Conservation (phyloP, 1,140 invertebrate genomes). For the Hermatobates lingyangjiaoensis region DNA sequence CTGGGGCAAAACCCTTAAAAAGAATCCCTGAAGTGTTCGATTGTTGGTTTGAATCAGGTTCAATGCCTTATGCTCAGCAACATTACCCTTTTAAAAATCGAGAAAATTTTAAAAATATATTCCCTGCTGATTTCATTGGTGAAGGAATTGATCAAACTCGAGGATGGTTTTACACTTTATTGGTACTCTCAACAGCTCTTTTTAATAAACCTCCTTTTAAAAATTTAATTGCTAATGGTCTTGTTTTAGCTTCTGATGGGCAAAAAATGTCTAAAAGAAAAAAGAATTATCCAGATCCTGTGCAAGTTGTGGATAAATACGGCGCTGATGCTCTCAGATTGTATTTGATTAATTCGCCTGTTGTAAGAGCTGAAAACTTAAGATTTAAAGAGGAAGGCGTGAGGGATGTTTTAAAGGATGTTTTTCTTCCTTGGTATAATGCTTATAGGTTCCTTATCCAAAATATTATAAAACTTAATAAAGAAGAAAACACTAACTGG, state of each 20-base stretch:
- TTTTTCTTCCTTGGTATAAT: slow-evolving; percentile 98
- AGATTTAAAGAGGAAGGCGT: slow-evolving; percentile 96
- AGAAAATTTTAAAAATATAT: slow-evolving; percentile 80
- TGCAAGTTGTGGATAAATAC: slow-evolving; percentile 59
- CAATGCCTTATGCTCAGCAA: slow-evolving; percentile 94
- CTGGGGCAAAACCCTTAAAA: slow-evolving; percentile 61
- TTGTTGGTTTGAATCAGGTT: slow-evolving; percentile 99
- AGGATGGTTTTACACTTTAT: slow-evolving; percentile 89
- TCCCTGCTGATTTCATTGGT: slow-evolving; percentile 99
- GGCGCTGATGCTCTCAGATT: slow-evolving; percentile 91
- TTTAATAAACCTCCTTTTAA: slow-evolving; percentile 95
- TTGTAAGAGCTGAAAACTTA: slow-evolving; percentile 90
- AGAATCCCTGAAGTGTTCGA: slow-evolving; percentile 93
- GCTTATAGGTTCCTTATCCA: slow-evolving; percentile 85
- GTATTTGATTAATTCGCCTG: slow-evolving; percentile 96
- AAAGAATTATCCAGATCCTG: slow-evolving; percentile 96
- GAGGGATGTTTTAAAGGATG: slow-evolving; percentile 87
- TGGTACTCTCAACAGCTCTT: slow-evolving; percentile 90
- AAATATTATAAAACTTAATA: slow-evolving; percentile 11
- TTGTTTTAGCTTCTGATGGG: slow-evolving; percentile 87
- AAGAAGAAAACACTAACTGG: slow-evolving; percentile 28
- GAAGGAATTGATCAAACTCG: slow-evolving; percentile 99
- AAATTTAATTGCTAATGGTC: slow-evolving; percentile 89
- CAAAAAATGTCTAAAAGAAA: slow-evolving; percentile 99
- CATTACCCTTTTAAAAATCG: slow-evolving; percentile 92